phyloP scores from a whole-genome alignment of 2,113 vertebrate species.

The Lutjanus erythropterus region DNA sequence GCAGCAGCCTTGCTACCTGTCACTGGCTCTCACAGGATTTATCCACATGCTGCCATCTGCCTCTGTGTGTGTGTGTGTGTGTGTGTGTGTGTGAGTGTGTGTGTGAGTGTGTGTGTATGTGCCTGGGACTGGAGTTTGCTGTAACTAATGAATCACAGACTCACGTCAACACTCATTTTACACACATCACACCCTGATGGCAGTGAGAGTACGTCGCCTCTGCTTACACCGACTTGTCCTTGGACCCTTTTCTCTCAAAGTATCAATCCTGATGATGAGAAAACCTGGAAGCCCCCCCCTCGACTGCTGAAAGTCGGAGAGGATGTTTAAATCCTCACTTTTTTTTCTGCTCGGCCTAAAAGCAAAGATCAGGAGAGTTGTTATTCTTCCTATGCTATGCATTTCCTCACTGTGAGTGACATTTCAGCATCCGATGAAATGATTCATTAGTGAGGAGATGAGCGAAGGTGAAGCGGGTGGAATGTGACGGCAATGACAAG shows the following conservation, averaged over 20 bases:
- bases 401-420: slow-evolving; percentile 41
- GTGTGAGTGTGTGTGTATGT: slow-evolving; percentile 35
- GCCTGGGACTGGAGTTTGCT: slow-evolving; percentile 47
- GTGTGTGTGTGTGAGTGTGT: too few relatives aligned
- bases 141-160: slow-evolving; percentile 64
- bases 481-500: slow-evolving; percentile 35
- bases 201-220: slow-evolving; percentile 13
- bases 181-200: slow-evolving; percentile 39
- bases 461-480: slow-evolving; percentile 35
- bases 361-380: slow-evolving; percentile 27
- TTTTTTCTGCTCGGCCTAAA: not conserved
- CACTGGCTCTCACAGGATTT: slow-evolving; percentile 55
- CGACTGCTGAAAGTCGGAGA: slow-evolving; percentile 1
- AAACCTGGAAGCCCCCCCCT: slow-evolving; percentile 4
- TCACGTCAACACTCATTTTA: slow-evolving; percentile 44
- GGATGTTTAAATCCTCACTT: not conserved
- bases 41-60: slow-evolving; percentile 23
- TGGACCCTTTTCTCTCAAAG: slow-evolving; percentile 28
- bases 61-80: not conserved
- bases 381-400: not conserved
- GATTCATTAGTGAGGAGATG: slow-evolving; percentile 58
- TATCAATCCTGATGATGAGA: slow-evolving; percentile 32
- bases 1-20: slow-evolving; percentile 56
- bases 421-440: slow-evolving; percentile 45
- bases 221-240: slow-evolving; percentile 40